A percentile compares a stretch with the other conserved stretches of the same genome.
These are phyloP conservation scores for Suillia variegata DNA, from an alignment of 2,888 invertebrate genomes.

Conservation along the genomic window DNA sequence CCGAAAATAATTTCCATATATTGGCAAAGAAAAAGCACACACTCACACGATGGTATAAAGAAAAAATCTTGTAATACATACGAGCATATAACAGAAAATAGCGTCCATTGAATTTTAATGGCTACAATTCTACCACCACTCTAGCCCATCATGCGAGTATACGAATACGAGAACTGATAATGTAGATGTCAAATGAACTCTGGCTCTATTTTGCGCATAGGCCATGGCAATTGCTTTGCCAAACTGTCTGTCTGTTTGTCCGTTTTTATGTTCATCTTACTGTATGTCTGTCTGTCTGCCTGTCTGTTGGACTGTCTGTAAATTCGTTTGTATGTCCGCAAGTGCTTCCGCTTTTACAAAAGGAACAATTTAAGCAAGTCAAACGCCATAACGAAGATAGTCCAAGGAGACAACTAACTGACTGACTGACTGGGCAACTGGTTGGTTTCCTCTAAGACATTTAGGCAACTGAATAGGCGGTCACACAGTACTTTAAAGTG, in stretches of 20 bases:
- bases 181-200: constrained; percentile 2
- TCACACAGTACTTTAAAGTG: too few relatives aligned
- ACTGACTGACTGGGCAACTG: too few relatives aligned
- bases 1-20: constrained; percentile 16
- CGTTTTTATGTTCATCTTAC: not conserved
- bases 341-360: not conserved
- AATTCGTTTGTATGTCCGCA: not conserved
- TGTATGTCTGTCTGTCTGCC: not conserved
- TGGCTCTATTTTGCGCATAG: too few relatives aligned
- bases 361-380: constrained; percentile 9
- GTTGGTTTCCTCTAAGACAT: too few relatives aligned
- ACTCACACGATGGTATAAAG: not conserved
- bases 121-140: too few relatives aligned
- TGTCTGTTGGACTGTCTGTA: not conserved
- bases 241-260: too few relatives aligned
- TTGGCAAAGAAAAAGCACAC: not conserved
- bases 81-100: constrained; percentile 44
- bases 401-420: not conserved
- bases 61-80: constrained; percentile 14
- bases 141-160: too few relatives aligned
- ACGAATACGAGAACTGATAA: too few relatives aligned
- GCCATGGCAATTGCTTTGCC: too few relatives aligned
- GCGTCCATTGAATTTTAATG: constrained; percentile 50
- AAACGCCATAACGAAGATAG: not conserved
- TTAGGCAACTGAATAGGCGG: too few relatives aligned